These are phyloP conservation scores for Capra hircus DNA, from an alignment of 2,113 vertebrate species.

Conservation along the genomic window DNA sequence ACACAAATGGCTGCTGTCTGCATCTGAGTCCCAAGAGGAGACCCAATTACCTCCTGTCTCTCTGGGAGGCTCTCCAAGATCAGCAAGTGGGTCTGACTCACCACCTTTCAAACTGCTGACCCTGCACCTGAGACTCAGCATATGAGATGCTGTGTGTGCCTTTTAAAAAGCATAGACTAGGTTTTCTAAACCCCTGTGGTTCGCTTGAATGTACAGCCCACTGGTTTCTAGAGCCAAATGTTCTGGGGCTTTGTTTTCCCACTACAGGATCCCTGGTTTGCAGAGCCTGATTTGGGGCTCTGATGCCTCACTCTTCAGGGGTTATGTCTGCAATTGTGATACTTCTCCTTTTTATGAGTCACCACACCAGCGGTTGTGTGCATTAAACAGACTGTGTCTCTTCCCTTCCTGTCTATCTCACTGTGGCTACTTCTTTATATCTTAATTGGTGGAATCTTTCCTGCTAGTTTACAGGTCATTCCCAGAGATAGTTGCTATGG, in stretches of 20 bases:
- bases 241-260: not conserved
- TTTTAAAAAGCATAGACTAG: not conserved
- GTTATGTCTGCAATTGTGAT: not conserved
- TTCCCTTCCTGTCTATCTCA: not conserved
- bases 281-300: not conserved
- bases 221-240: not conserved
- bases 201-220: not conserved
- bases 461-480: not conserved
- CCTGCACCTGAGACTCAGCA: not conserved
- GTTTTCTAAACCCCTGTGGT: not conserved
- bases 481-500: not conserved
- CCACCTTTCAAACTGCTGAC: not conserved
- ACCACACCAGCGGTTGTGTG: not conserved
- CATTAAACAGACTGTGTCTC: not conserved
- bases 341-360: not conserved
- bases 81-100: not conserved
- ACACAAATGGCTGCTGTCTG: not conserved
- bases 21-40: not conserved
- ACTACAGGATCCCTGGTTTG: not conserved
- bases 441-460: not conserved
- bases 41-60: not conserved
- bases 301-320: not conserved
- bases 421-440: not conserved
- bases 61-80: not conserved
- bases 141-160: not conserved